Evolutionary conservation across 2,888 invertebrate species (phyloP).

Genomic region (Drosophila cognata): DNA sequence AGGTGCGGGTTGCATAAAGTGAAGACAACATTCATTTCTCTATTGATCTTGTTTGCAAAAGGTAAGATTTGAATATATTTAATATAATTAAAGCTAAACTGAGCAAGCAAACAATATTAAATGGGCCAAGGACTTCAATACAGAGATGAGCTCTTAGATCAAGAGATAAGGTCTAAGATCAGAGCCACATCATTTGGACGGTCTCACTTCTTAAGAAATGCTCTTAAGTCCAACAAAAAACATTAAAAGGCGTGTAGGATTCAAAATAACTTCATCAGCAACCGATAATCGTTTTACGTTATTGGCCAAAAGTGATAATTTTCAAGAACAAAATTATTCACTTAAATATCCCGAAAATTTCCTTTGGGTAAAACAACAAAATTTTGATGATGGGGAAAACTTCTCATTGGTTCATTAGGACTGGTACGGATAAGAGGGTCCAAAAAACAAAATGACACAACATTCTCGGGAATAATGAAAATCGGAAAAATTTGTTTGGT

Average conservation of each 20-base stretch:
- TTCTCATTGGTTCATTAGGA: no score
- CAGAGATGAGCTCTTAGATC: no score
- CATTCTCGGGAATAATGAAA: neutral
- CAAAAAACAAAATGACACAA: neutral
- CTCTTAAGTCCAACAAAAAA: no score
- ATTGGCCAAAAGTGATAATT: neutral
- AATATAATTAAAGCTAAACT: no score
- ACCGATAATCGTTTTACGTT: neutral
- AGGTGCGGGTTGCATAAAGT: neutral
- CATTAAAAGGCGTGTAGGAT: neutral
- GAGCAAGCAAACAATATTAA: neutral
- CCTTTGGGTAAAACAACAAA: no score
- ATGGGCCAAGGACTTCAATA: neutral
- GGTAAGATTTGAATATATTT: neutral
- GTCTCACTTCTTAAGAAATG: no score
- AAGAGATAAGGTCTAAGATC: no score
- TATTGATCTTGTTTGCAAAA: neutral
- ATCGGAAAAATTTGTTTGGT: neutral
- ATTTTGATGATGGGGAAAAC: no score
- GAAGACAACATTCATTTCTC: neutral
- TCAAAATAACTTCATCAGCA: neutral
- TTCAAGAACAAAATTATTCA: no score
- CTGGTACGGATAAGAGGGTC: no score
- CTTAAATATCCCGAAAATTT: no score
- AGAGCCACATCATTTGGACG: no score